Conservation (phyloP, 2,113 vertebrate species). For the Polyodon spathula region DNA sequence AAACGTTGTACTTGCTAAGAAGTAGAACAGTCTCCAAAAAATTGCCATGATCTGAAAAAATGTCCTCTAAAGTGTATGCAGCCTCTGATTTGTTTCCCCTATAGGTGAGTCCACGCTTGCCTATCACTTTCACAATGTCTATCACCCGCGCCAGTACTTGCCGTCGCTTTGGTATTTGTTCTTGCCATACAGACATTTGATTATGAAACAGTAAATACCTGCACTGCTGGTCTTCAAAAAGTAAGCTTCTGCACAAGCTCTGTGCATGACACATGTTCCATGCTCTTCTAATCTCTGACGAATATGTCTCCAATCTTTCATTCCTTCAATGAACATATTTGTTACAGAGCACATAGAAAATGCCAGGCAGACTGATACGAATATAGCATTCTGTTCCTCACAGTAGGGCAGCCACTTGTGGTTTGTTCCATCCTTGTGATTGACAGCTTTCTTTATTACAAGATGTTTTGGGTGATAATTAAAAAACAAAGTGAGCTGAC, state of each 20-base stretch:
- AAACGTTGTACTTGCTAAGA: neutral
- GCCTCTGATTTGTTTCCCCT: constrained; percentile 3
- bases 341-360: no score
- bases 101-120: constrained; percentile 16
- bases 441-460: constrained; percentile 13
- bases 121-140: constrained; percentile 18
- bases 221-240: constrained; percentile 9
- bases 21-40: neutral
- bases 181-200: constrained; percentile 2
- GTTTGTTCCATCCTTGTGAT: constrained; percentile 21
- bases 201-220: neutral
- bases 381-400: constrained; percentile 7
- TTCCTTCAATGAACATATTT: constrained; percentile 12
- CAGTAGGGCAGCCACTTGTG: constrained; percentile 17
- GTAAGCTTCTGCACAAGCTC: constrained; percentile 14
- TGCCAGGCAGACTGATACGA: constrained; percentile 18
- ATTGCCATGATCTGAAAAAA: neutral
- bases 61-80: neutral
- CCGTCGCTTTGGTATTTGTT: constrained; percentile 17
- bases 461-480: constrained; percentile 15
- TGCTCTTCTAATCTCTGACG: constrained; percentile 19
- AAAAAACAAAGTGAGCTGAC: no score
- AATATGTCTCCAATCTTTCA: constrained; percentile 15
- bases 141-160: constrained; percentile 18
- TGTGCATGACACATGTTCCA: constrained; percentile 14